These are phyloP conservation scores for Fistularia commersonii DNA, from an alignment of 2,797 vertebrate species.

Conservation along the genomic window DNA sequence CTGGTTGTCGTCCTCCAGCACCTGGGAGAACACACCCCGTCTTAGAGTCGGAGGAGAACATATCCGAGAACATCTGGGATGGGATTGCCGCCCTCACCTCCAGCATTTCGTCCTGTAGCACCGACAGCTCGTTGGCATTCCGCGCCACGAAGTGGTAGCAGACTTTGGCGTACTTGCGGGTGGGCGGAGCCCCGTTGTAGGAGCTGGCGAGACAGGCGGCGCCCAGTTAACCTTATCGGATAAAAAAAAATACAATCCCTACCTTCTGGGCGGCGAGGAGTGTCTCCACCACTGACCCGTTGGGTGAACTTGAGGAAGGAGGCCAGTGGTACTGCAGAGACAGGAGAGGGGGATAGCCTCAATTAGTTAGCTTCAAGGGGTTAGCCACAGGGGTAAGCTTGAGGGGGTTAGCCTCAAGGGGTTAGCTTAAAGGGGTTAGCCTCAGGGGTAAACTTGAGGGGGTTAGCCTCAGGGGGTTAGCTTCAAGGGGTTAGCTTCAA, in stretches of 20 bases:
- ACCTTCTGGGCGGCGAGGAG: too few relatives aligned
- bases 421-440: too few relatives aligned
- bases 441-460: too few relatives aligned
- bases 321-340: slow-evolving; percentile 73
- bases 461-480: too few relatives aligned
- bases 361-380: too few relatives aligned
- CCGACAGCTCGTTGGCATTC: slow-evolving; percentile 92
- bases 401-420: too few relatives aligned
- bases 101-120: slow-evolving; percentile 91
- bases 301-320: slow-evolving; percentile 68
- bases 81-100: slow-evolving; percentile 76
- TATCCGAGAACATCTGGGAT: too few relatives aligned
- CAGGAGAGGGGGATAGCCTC: background rate
- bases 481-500: too few relatives aligned
- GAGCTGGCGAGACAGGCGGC: slow-evolving; percentile 65
- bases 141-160: slow-evolving; percentile 91
- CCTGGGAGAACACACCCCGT: too few relatives aligned
- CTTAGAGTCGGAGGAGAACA: too few relatives aligned
- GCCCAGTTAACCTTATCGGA: background rate
- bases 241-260: too few relatives aligned
- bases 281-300: slow-evolving; percentile 67
- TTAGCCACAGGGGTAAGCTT: too few relatives aligned
- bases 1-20: slow-evolving; percentile 89
- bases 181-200: slow-evolving; percentile 64
- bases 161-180: slow-evolving; percentile 87